Percentiles rank a stretch among this genome's conserved stretches.
Conservation (phyloP, 2,797 vertebrate genomes). For the Argya squamiceps region DNA sequence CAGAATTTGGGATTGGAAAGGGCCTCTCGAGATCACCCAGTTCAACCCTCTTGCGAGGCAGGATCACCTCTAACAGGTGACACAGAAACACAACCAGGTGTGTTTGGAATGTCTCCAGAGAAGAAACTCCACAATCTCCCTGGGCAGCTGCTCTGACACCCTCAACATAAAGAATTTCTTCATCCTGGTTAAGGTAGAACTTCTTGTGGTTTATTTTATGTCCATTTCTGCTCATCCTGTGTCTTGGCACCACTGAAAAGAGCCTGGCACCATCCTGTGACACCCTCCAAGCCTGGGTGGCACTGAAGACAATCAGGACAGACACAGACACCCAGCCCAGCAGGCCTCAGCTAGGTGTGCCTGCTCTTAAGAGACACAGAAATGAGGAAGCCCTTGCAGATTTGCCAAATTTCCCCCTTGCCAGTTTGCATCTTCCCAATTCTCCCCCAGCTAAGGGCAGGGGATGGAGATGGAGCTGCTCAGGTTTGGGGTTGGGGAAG, state of each 20-base stretch:
- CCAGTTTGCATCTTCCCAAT: not conserved
- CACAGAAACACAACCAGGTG: accelerated
- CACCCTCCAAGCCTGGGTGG: not conserved
- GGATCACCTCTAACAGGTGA: not conserved
- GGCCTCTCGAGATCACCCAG: not conserved
- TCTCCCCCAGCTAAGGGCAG: not conserved
- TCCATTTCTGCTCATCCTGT: not conserved
- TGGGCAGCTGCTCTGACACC: not conserved
- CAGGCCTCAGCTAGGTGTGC: not conserved
- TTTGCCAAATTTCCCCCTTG: not conserved
- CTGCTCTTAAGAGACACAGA: not conserved
- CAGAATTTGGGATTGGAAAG: not conserved
- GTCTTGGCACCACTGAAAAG: not conserved
- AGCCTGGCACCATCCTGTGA: not conserved
- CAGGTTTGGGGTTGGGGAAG: not conserved
- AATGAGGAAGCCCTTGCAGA: not conserved
- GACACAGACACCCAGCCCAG: not conserved
- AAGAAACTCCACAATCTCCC: accelerated
- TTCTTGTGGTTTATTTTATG: not conserved
- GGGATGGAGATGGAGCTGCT: not conserved
- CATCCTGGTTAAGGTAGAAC: not conserved
- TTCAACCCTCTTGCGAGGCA: not conserved
- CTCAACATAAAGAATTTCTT: not conserved
- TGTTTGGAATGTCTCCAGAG: not conserved
- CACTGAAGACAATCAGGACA: not conserved